phyloP scores from a whole-genome alignment of 2,113 vertebrate species.

The Columbina picui region DNA sequence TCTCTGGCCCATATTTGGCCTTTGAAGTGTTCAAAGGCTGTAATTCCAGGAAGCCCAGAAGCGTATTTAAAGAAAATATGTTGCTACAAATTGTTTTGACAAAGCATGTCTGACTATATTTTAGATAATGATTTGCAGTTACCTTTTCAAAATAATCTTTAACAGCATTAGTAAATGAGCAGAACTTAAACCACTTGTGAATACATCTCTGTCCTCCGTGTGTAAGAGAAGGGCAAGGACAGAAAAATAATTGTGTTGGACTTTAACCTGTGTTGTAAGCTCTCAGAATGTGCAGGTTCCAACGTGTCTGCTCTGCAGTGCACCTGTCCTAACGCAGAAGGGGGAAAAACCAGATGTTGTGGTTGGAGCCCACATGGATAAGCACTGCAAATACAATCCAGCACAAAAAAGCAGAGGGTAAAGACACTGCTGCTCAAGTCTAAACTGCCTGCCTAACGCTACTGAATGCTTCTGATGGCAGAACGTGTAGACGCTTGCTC shows the following conservation, averaged over 20 bases:
- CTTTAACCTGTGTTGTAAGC: not conserved
- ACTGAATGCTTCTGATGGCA: not conserved
- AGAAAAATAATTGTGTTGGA: not conserved
- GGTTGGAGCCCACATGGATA: constrained; percentile 91
- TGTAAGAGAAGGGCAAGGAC: not conserved
- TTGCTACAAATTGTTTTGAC: not conserved
- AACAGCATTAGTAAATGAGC: not conserved
- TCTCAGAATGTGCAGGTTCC: constrained; percentile 91
- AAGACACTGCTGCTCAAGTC: not conserved
- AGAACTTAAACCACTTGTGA: not conserved
- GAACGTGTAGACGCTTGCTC: not conserved
- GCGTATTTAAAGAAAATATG: not conserved
- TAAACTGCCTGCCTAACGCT: not conserved
- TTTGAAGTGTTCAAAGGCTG: not conserved
- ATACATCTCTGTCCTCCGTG: rapidly evolving
- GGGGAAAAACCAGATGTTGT: constrained; percentile 89
- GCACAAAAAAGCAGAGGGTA: constrained; percentile 85
- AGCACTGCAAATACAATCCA: constrained; percentile 84
- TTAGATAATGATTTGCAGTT: not conserved
- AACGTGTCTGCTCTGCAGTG: constrained; percentile 89
- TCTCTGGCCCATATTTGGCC: not conserved
- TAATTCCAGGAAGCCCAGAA: not conserved
- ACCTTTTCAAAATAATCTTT: not conserved
- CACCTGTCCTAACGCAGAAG: constrained; percentile 84
- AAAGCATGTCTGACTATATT: not conserved